Percentiles rank a stretch among this genome's conserved stretches.
phyloP scores from a whole-genome alignment of 2,797 vertebrate species.

The Orientallactaga sibirica region DNA sequence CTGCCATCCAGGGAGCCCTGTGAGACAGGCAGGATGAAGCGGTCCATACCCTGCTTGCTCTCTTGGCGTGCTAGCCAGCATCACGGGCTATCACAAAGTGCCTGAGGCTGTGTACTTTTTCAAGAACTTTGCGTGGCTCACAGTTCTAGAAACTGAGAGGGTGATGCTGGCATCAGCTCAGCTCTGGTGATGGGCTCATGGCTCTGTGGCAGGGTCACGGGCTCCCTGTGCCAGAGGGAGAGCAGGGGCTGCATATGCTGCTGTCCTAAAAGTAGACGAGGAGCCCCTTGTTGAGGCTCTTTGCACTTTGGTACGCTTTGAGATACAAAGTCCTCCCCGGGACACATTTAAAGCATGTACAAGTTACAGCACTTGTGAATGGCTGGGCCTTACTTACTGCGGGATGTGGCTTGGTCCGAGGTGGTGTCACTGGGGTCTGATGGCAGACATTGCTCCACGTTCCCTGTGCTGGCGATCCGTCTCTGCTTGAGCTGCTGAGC shows the following conservation, averaged over 20 bases:
- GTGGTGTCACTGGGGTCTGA: background rate
- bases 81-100: background rate
- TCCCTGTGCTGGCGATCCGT: background rate
- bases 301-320: background rate
- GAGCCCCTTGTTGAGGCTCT: background rate
- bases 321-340: no score
- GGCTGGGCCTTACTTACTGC: background rate
- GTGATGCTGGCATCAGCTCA: background rate
- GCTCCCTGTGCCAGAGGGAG: no score
- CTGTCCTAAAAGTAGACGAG: background rate
- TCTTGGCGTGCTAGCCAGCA: background rate
- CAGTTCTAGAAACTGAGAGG: background rate
- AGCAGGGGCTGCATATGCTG: no score
- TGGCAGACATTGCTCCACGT: accelerated
- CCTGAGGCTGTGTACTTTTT: background rate
- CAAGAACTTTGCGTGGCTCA: background rate
- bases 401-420: background rate
- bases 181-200: background rate
- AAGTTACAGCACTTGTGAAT: accelerated
- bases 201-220: background rate
- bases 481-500: background rate
- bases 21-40: no score
- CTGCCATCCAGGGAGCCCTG: accelerated
- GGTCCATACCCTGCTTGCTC: background rate
- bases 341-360: background rate